Evolutionary conservation across 1,140 invertebrate genomes (phyloP).

Genomic region (Dendroctonus ponderosae): DNA sequence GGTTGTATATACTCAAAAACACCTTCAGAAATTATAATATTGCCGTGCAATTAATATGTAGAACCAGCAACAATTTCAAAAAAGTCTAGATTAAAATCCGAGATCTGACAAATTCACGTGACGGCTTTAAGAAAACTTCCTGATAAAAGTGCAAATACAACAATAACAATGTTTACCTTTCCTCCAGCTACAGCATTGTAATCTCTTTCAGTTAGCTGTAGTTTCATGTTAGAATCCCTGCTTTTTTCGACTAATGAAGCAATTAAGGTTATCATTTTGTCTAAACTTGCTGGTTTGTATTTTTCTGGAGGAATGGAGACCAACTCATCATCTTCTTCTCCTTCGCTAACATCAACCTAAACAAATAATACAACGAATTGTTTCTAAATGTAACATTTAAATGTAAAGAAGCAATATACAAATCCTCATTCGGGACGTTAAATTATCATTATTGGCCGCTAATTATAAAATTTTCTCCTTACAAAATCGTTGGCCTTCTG

Average conservation of each 20-base stretch:
- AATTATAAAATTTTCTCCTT: slow-evolving; percentile 38
- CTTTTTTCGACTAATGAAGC: slow-evolving; percentile 86
- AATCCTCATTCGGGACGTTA: too few relatives aligned
- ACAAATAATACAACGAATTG: slow-evolving; percentile 4
- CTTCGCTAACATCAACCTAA: slow-evolving; percentile 66
- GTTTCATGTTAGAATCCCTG: slow-evolving; percentile 68
- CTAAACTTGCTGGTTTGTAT: slow-evolving; percentile 83
- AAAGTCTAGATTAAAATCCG: too few relatives aligned
- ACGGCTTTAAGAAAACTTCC: not conserved
- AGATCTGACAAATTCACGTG: too few relatives aligned
- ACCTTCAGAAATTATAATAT: too few relatives aligned
- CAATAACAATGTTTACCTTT: slow-evolving; percentile 53
- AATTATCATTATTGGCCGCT: too few relatives aligned
- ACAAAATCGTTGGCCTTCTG: slow-evolving; percentile 70
- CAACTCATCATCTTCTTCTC: slow-evolving; percentile 76
- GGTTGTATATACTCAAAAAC: too few relatives aligned
- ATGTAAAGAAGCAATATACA: too few relatives aligned
- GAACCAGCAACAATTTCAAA: too few relatives aligned
- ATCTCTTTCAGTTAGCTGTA: slow-evolving; percentile 77
- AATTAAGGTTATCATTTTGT: slow-evolving; percentile 92
- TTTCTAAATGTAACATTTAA: too few relatives aligned
- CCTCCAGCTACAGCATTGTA: slow-evolving; percentile 80
- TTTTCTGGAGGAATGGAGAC: slow-evolving; percentile 65
- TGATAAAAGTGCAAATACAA: too few relatives aligned
- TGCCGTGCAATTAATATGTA: too few relatives aligned